Conservation (phyloP, 2,888 invertebrate species). For the Artemia sp. region DNA sequence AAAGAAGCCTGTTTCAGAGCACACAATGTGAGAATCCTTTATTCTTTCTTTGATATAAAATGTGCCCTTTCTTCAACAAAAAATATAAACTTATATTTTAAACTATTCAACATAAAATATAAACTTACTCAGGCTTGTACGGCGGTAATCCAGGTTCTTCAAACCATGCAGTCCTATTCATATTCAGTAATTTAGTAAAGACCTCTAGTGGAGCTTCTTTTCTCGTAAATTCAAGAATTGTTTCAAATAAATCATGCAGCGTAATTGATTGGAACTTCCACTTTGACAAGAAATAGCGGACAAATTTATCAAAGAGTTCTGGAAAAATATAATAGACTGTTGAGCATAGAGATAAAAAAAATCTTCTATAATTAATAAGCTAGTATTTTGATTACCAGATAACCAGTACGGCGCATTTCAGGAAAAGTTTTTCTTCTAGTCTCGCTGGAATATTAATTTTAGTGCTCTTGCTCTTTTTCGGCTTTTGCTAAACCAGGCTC, state of each 20-base stretch:
- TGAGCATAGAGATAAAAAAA: no score
- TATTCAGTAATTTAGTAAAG: slow-evolving; percentile 35
- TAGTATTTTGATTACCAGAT: no score
- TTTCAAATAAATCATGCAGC: slow-evolving; percentile 58
- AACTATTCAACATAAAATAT: background rate
- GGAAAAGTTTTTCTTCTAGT: no score
- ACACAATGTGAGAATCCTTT: no score
- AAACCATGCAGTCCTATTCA: slow-evolving; percentile 76
- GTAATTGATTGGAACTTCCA: slow-evolving; percentile 65
- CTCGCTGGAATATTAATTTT: no score
- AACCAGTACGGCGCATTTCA: no score
- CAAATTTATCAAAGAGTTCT: slow-evolving; percentile 58
- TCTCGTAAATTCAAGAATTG: slow-evolving; percentile 50
- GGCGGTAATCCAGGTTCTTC: slow-evolving; percentile 70
- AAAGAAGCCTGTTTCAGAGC: no score
- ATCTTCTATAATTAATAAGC: no score
- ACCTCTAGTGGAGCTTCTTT: slow-evolving; percentile 33
- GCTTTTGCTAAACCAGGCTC: no score
- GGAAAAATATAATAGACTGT: slow-evolving; percentile 24
- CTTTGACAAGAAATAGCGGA: slow-evolving; percentile 56
- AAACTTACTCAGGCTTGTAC: slow-evolving; percentile 52
- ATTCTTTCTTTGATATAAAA: no score
- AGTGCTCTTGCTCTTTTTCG: no score
- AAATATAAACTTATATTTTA: slow-evolving; percentile 37
- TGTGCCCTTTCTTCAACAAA: background rate